phyloP scores from a whole-genome alignment of 2,797 vertebrate genomes.

The Malurus leucopterus region DNA sequence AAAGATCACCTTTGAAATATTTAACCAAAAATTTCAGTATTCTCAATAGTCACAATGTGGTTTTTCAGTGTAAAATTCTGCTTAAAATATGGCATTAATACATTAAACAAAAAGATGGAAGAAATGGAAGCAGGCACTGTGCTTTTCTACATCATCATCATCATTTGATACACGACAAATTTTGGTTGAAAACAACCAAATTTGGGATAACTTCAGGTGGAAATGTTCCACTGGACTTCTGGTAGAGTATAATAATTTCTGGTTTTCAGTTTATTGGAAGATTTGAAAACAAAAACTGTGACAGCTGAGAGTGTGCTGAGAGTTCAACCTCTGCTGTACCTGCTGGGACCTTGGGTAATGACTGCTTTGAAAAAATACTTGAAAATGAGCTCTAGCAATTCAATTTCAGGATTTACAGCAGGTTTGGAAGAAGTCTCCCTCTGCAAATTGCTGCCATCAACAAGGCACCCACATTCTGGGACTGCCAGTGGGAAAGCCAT shows the following conservation, averaged over 20 bases:
- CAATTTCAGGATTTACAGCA: background rate
- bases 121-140: background rate
- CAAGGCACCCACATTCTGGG: background rate
- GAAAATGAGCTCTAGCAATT: background rate
- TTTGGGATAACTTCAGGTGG: background rate
- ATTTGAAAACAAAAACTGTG: background rate
- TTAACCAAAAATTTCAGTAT: background rate
- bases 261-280: background rate
- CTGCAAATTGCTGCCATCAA: background rate
- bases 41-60: background rate
- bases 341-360: background rate
- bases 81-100: background rate
- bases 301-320: background rate
- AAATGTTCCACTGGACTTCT: background rate
- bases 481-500: background rate
- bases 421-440: background rate
- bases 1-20: background rate
- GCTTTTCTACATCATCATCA: background rate
- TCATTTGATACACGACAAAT: background rate
- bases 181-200: accelerated
- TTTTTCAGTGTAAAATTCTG: background rate
- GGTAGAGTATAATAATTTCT: too few relatives aligned
- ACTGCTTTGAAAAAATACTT: background rate
- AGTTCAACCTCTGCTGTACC: background rate
- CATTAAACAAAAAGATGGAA: background rate